Percentiles rank a stretch among this genome's conserved stretches.
Evolutionary conservation across 2,797 vertebrate genomes (phyloP).

Genomic region (Rhinophrynus dorsalis): DNA sequence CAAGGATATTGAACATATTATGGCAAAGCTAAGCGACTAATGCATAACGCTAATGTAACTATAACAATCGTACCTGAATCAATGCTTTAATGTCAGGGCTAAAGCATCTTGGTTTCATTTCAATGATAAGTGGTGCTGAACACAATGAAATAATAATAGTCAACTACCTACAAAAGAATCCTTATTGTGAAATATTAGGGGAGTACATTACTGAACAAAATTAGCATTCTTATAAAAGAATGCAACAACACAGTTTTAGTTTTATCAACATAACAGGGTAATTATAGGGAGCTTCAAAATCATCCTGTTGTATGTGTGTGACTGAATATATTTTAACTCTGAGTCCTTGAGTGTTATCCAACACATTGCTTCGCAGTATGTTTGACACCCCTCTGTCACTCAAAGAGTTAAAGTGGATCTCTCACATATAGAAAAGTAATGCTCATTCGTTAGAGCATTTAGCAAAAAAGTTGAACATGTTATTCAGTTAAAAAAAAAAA

Average conservation of each 20-base stretch:
- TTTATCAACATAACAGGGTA: not conserved
- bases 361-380: too few species aligned
- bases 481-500: too few species aligned
- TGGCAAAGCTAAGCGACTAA: slow-evolving; percentile 34
- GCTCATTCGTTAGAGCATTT: too few species aligned
- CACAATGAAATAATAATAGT: slow-evolving; percentile 22
- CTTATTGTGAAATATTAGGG: not conserved
- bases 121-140: slow-evolving; percentile 23
- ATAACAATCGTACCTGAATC: slow-evolving; percentile 34
- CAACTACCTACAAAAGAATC: not conserved
- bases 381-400: too few species aligned
- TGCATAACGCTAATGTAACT: slow-evolving; percentile 33
- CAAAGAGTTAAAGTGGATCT: too few species aligned
- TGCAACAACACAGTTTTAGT: not conserved
- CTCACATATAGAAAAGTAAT: too few species aligned
- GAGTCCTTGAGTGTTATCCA: too few species aligned
- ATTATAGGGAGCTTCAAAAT: too few species aligned
- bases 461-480: too few species aligned
- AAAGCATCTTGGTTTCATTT: slow-evolving; percentile 21
- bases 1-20: slow-evolving; percentile 39
- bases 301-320: too few species aligned
- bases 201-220: not conserved
- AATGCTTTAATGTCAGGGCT: slow-evolving; percentile 37
- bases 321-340: too few species aligned
- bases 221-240: too few species aligned